Conservation (phyloP, 2,888 invertebrate genomes). For the Apamea anceps region DNA sequence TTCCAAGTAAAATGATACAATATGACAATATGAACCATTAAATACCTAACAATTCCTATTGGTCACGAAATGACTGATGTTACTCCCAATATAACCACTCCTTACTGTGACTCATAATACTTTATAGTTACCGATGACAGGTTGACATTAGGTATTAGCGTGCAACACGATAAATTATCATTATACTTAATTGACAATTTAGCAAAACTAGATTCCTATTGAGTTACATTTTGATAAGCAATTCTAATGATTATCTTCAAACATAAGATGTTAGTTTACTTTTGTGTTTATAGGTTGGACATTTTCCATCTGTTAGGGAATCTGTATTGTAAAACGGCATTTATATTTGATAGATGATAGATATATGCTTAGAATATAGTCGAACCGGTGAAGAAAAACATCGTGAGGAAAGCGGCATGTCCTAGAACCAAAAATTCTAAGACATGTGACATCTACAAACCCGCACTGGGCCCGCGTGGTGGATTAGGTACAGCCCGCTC, state of each 20-base stretch:
- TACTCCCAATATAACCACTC: constrained; percentile 61
- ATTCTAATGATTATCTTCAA: constrained; percentile 19
- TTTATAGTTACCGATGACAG: constrained; percentile 62
- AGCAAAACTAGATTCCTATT: constrained; percentile 54
- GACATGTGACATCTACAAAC: not conserved
- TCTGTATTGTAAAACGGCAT: no score
- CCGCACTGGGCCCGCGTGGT: not conserved
- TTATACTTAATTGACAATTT: constrained; percentile 63
- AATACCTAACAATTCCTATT: constrained; percentile 68
- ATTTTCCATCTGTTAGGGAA: constrained; percentile 2
- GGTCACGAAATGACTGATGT: constrained; percentile 50
- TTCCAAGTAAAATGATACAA: constrained; percentile 35
- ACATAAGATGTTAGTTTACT: constrained; percentile 9
- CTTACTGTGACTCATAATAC: constrained; percentile 63
- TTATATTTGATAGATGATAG: not conserved
- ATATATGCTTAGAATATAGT: no score
- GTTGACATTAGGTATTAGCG: constrained; percentile 53
- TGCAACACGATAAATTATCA: constrained; percentile 62
- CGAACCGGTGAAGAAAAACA: no score
- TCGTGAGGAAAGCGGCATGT: no score
- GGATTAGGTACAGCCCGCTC: not conserved
- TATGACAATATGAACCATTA: constrained; percentile 56
- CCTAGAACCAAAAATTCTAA: no score
- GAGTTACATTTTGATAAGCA: constrained; percentile 16
- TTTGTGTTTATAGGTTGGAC: not conserved